Evolutionary conservation across 2,888 invertebrate species (phyloP).

Genomic region (Ephialtes manifestator): DNA sequence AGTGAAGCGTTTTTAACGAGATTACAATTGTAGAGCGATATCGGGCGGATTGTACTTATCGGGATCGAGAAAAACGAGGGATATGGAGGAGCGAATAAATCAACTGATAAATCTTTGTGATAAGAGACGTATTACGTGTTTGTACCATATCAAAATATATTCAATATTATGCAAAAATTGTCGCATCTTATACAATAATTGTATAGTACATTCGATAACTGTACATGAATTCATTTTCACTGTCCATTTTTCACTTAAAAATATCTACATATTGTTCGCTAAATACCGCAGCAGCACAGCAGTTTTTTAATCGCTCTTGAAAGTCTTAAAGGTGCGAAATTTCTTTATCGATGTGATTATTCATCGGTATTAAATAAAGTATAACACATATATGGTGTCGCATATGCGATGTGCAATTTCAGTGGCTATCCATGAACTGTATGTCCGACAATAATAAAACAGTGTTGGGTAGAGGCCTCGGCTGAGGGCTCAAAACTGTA

Average conservation of each 20-base stretch:
- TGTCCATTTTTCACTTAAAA: neutral
- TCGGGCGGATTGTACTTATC: too few species aligned
- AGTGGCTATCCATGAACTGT: conserved; percentile 98
- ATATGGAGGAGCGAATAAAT: neutral
- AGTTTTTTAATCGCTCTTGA: neutral
- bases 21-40: too few species aligned
- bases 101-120: neutral
- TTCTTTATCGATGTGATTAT: neutral
- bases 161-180: conserved; percentile 36
- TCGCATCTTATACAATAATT: conserved; percentile 24
- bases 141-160: conserved; percentile 58
- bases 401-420: conserved; percentile 73
- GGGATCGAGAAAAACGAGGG: neutral
- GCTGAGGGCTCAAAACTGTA: conserved; percentile 97
- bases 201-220: neutral
- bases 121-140: neutral
- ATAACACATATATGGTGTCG: conserved; percentile 44
- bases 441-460: conserved; percentile 95
- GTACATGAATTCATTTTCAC: neutral
- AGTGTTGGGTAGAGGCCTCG: conserved; percentile 95
- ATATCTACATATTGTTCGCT: conserved; percentile 1
- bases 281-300: neutral
- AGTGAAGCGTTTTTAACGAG: too few species aligned
- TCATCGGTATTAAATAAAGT: neutral
- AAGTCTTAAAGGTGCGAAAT: neutral